A percentile compares a stretch with the other conserved stretches of the same genome.
Conservation (phyloP, 2,888 invertebrate species). For the Phragmatobia fuliginosa region DNA sequence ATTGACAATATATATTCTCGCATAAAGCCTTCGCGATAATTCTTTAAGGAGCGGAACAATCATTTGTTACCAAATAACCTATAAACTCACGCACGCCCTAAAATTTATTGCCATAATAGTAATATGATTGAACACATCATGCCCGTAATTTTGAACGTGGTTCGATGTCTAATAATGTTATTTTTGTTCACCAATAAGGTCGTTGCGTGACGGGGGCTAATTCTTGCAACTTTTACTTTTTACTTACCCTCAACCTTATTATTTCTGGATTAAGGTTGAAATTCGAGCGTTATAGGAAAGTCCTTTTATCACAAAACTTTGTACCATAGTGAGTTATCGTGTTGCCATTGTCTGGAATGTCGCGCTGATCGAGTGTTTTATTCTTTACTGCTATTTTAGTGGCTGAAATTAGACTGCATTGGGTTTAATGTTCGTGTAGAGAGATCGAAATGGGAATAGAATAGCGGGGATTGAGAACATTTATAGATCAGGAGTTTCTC, state of each 20-base stretch:
- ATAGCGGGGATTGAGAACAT: not conserved
- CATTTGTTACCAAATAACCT: constrained; percentile 38
- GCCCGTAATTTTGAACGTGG: constrained; percentile 64
- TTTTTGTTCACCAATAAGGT: constrained; percentile 68
- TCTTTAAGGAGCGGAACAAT: constrained; percentile 24
- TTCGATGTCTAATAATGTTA: constrained; percentile 73
- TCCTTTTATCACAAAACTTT: constrained; percentile 58
- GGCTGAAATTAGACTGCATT: constrained; percentile 55
- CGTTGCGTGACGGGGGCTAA: constrained; percentile 65
- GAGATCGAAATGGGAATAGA: constrained; percentile 14
- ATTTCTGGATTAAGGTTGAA: constrained; percentile 41
- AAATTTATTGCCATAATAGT: constrained; percentile 65
- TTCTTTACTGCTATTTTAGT: constrained; percentile 58
- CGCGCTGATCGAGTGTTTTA: constrained; percentile 65
- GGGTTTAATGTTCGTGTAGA: constrained; percentile 36
- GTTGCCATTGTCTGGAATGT: constrained; percentile 64
- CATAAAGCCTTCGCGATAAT: constrained; percentile 15
- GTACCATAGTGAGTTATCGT: constrained; percentile 62
- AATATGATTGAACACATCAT: constrained; percentile 69
- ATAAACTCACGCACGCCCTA: constrained; percentile 57
- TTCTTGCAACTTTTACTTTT: constrained; percentile 37
- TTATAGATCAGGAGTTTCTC: not conserved
- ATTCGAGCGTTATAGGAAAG: constrained; percentile 31
- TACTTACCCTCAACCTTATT: constrained; percentile 43
- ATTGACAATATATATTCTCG: not conserved